phyloP scores from a whole-genome alignment of 2,113 vertebrate genomes.

The Eolophus roseicapilla region DNA sequence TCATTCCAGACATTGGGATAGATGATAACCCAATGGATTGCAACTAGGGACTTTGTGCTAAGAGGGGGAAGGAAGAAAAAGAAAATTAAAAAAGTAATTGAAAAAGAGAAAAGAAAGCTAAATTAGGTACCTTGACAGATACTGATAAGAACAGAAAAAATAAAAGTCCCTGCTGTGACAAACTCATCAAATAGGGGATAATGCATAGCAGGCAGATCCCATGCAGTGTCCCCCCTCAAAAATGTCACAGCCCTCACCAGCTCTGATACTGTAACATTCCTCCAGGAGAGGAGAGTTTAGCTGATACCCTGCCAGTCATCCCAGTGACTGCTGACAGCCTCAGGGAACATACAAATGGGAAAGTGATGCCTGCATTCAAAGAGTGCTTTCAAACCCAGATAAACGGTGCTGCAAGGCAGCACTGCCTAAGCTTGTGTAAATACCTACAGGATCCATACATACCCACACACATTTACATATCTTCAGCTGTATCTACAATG shows the following conservation, averaged over 20 bases:
- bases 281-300: slow-evolving; percentile 1
- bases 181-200: not conserved
- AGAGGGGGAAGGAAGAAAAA: not conserved
- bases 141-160: slow-evolving; percentile 13
- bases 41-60: not conserved
- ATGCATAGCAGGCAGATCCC: not conserved
- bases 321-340: slow-evolving; percentile 3
- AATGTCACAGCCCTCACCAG: not conserved
- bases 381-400: not conserved
- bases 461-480: slow-evolving; percentile 12
- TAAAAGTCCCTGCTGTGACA: slow-evolving; percentile 10
- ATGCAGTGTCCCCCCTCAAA: slow-evolving; percentile 18
- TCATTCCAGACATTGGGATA: not conserved
- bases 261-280: slow-evolving; percentile 14
- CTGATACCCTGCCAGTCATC: slow-evolving; percentile 13
- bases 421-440: not conserved
- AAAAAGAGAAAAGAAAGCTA: not conserved
- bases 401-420: not conserved
- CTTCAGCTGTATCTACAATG: not conserved
- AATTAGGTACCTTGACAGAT: not conserved
- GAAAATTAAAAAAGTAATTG: not conserved
- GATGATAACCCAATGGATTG: not conserved
- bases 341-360: not conserved
- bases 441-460: slow-evolving; percentile 35
- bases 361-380: not conserved